These are phyloP conservation scores for Nycticorax nycticorax DNA, from an alignment of 2,113 vertebrate genomes.

Conservation along the genomic window DNA sequence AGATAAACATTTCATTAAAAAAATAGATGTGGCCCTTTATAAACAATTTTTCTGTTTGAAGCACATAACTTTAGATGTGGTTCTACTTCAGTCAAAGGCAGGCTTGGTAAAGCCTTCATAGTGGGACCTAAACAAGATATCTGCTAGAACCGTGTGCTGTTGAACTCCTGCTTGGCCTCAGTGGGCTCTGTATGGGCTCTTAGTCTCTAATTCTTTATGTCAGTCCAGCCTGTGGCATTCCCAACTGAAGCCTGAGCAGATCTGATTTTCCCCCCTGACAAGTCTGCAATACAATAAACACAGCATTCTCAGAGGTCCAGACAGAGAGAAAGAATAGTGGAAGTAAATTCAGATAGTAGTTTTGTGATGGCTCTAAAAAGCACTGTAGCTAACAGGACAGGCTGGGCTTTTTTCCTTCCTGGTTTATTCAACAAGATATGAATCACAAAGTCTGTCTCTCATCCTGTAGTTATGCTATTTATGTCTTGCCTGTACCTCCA, in stretches of 20 bases:
- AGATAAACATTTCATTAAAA: background rate
- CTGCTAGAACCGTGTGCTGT: background rate
- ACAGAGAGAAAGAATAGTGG: background rate
- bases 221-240: background rate
- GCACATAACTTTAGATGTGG: background rate
- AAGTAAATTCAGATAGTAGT: background rate
- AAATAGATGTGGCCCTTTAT: background rate
- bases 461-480: background rate
- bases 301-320: background rate
- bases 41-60: background rate
- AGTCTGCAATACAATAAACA: background rate
- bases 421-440: background rate
- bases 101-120: background rate
- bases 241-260: background rate
- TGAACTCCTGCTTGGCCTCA: background rate
- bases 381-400: background rate
- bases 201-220: background rate
- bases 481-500: background rate
- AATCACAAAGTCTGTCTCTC: background rate
- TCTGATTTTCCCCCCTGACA: background rate
- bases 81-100: background rate
- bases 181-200: background rate
- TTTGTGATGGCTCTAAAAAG: background rate
- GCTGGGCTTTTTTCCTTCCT: background rate
- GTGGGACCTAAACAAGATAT: background rate